phyloP scores from a whole-genome alignment of 2,113 vertebrate species.

The Bubo blakistoni region DNA sequence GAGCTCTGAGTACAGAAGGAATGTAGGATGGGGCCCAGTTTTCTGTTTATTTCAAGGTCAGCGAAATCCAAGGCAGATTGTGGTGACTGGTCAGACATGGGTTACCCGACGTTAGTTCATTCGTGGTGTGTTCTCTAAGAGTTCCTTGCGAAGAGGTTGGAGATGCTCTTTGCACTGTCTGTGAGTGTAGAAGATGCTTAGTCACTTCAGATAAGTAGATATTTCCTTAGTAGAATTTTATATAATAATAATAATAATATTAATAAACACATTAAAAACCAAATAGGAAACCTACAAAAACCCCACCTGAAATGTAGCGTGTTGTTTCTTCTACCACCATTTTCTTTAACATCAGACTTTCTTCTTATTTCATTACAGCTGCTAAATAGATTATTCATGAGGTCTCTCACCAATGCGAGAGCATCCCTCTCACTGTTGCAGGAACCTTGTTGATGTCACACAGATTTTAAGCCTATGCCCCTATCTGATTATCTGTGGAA shows the following conservation, averaged over 20 bases:
- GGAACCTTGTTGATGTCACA: slow-evolving; percentile 54
- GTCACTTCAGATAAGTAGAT: not conserved
- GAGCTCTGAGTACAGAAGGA: not conserved
- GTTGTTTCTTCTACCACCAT: not conserved
- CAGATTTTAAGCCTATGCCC: slow-evolving; percentile 40
- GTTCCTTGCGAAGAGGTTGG: not conserved
- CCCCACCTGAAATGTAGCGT: rapidly evolving
- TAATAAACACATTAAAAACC: not conserved
- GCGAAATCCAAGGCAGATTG: not conserved
- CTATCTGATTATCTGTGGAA: slow-evolving; percentile 63
- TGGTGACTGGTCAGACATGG: not conserved
- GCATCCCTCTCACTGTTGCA: slow-evolving; percentile 12
- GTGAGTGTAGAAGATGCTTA: not conserved
- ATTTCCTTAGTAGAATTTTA: not conserved
- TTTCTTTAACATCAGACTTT: not conserved
- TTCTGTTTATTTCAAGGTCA: not conserved
- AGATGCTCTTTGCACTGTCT: not conserved
- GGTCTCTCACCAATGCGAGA: not conserved
- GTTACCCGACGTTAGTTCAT: rapidly evolving
- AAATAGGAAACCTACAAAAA: not conserved
- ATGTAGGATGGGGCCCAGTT: not conserved
- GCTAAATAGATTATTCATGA: slow-evolving; percentile 53
- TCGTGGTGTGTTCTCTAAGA: not conserved
- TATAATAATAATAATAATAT: no score
- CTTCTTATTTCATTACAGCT: not conserved